Conservation (phyloP, 1,140 invertebrate species). For the Olivierus martensii region DNA sequence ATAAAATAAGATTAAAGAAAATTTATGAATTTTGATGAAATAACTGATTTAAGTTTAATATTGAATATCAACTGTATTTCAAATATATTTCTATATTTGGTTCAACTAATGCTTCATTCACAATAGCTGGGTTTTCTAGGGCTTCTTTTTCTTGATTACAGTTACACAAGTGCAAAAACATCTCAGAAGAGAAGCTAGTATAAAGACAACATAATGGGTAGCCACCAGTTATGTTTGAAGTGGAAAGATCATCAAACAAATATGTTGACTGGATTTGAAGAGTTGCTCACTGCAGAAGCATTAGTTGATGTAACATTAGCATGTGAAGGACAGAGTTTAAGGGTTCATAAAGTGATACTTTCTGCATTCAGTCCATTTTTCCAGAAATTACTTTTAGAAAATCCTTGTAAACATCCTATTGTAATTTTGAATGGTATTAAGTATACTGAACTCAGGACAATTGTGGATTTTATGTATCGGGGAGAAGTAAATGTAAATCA, state of each 20-base stretch:
- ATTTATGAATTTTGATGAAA: too few species aligned
- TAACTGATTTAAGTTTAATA: too few species aligned
- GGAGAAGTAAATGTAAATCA: slow-evolving; percentile 87
- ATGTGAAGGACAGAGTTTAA: slow-evolving; percentile 75
- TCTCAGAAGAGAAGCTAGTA: too few species aligned
- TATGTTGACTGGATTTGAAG: slow-evolving; percentile 79
- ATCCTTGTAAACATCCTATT: slow-evolving; percentile 77
- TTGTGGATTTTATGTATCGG: slow-evolving; percentile 89
- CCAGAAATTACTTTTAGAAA: slow-evolving; percentile 76
- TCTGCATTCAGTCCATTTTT: slow-evolving; percentile 91
- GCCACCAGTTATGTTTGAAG: slow-evolving; percentile 82
- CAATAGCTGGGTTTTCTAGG: too few species aligned
- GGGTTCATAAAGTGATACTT: slow-evolving; percentile 84
- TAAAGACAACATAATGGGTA: slow-evolving; percentile 52
- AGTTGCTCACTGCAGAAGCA: slow-evolving; percentile 71
- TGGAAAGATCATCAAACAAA: slow-evolving; percentile 91
- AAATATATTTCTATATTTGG: too few species aligned
- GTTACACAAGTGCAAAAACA: too few species aligned
- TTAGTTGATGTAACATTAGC: slow-evolving; percentile 84
- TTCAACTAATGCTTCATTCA: too few species aligned
- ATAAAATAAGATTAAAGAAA: too few species aligned
- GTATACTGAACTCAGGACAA: slow-evolving; percentile 73
- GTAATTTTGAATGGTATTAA: slow-evolving; percentile 82
- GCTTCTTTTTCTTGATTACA: too few species aligned
- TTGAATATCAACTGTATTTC: too few species aligned